Percentiles rank a stretch among this genome's conserved stretches.
These are phyloP conservation scores for Stenodera caucasica DNA, from an alignment of 2,888 invertebrate species.

Conservation along the genomic window DNA sequence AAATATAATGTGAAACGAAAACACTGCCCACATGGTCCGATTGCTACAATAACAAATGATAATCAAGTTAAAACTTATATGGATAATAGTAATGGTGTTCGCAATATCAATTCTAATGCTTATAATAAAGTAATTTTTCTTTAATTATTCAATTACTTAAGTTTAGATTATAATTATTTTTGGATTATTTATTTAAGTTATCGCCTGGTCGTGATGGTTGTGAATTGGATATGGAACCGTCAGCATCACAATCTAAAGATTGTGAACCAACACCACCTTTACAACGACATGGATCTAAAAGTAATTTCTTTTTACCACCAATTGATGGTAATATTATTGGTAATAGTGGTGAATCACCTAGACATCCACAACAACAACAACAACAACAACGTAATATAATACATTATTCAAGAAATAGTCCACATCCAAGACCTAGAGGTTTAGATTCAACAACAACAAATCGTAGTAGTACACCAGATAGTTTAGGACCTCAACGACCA, in stretches of 20 bases:
- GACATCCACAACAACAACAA: constrained; percentile 49
- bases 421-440: constrained; percentile 73
- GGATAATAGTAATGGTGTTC: constrained; percentile 85
- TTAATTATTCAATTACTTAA: constrained; percentile 28
- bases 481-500: constrained; percentile 59
- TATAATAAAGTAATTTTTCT: constrained; percentile 82
- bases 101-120: constrained; percentile 79
- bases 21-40: constrained; percentile 57
- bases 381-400: constrained; percentile 38
- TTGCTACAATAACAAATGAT: constrained; percentile 62
- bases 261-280: constrained; percentile 89
- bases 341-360: constrained; percentile 57
- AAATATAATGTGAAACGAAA: constrained; percentile 68
- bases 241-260: constrained; percentile 88
- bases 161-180: no score
- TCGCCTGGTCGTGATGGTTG: constrained; percentile 82
- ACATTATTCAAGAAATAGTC: constrained; percentile 75
- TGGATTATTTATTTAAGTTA: constrained; percentile 58
- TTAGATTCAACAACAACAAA: constrained; percentile 61
- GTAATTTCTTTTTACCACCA: constrained; percentile 84
- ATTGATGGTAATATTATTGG: constrained; percentile 48
- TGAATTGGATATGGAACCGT: constrained; percentile 86
- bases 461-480: constrained; percentile 48
- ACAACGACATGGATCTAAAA: constrained; percentile 83
- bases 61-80: constrained; percentile 96